Evolutionary conservation across 2,888 invertebrate species (phyloP).

Genomic region (Hemithea aestivaria): DNA sequence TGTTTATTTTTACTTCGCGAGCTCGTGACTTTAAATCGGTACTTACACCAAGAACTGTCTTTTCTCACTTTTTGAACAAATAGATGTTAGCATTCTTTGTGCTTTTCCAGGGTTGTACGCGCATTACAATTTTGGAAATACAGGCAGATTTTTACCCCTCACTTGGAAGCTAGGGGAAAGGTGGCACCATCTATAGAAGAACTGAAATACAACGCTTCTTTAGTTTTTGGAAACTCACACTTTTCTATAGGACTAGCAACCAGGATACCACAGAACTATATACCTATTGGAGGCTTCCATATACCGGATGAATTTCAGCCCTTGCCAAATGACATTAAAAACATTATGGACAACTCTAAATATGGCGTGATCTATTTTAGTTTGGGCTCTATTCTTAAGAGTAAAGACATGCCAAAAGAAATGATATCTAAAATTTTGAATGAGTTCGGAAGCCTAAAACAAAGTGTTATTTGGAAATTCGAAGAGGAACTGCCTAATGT

Average conservation of each 20-base stretch:
- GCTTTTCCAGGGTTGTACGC: no score
- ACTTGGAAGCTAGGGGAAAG: no score
- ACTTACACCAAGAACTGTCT: no score
- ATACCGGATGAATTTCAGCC: background rate
- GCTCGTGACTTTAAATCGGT: no score
- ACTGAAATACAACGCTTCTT: no score
- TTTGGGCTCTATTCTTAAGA: slow-evolving; percentile 53
- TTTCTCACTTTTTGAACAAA: no score
- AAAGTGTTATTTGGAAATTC: slow-evolving; percentile 47
- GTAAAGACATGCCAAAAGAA: slow-evolving; percentile 41
- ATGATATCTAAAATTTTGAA: slow-evolving; percentile 37
- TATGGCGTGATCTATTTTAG: slow-evolving; percentile 63
- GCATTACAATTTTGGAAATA: no score
- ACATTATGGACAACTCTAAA: slow-evolving; percentile 48
- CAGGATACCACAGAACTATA: background rate
- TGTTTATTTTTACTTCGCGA: no score
- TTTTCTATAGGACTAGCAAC: background rate
- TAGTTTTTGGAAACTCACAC: background rate
- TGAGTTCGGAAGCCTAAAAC: slow-evolving; percentile 33
- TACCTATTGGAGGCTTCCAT: background rate
- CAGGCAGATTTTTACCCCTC: no score
- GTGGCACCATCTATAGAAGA: no score
- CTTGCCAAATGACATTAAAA: slow-evolving; percentile 33
- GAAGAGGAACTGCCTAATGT: slow-evolving; percentile 33
- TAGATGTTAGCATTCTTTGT: no score